Conservation (phyloP, 2,797 vertebrate species). For the Morelia viridis region DNA sequence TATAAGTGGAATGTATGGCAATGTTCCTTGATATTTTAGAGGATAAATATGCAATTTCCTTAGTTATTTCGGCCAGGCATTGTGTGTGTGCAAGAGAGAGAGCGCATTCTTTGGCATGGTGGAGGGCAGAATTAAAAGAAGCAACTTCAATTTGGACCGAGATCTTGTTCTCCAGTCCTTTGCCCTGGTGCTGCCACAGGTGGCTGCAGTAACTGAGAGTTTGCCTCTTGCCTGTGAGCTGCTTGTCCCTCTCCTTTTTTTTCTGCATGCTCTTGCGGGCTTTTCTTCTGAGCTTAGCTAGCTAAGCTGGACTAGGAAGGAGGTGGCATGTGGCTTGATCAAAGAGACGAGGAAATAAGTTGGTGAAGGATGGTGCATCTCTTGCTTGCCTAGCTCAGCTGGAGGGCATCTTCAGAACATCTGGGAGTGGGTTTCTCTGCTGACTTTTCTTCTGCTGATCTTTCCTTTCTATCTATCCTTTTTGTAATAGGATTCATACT, state of each 20-base stretch:
- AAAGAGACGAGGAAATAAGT: conserved; percentile 19
- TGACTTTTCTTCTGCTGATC: conserved; percentile 49
- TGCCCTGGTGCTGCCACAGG: neutral
- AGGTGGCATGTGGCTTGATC: conserved; percentile 46
- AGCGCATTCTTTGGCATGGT: neutral
- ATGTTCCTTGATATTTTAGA: conserved; percentile 56
- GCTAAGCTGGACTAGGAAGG: conserved; percentile 29
- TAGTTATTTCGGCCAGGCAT: neutral
- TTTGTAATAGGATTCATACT: conserved; percentile 90
- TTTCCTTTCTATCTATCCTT: conserved; percentile 59
- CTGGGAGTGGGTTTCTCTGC: conserved; percentile 42
- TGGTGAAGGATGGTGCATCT: conserved; percentile 40
- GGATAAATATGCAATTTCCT: conserved; percentile 37
- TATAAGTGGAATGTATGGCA: conserved; percentile 57
- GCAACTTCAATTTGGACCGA: neutral
- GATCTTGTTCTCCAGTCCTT: neutral
- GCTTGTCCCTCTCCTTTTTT: conserved; percentile 37
- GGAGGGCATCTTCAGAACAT: conserved; percentile 33
- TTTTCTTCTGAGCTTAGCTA: conserved; percentile 47
- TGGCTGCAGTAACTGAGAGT: neutral
- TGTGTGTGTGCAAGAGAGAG: neutral
- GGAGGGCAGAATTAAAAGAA: neutral
- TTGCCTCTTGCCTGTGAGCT: conserved; percentile 22
- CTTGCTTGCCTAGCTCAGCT: conserved; percentile 21
- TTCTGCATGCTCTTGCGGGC: conserved; percentile 30